Evolutionary conservation across 2,888 invertebrate genomes (phyloP).

Genomic region (Siphlonurus alternatus): DNA sequence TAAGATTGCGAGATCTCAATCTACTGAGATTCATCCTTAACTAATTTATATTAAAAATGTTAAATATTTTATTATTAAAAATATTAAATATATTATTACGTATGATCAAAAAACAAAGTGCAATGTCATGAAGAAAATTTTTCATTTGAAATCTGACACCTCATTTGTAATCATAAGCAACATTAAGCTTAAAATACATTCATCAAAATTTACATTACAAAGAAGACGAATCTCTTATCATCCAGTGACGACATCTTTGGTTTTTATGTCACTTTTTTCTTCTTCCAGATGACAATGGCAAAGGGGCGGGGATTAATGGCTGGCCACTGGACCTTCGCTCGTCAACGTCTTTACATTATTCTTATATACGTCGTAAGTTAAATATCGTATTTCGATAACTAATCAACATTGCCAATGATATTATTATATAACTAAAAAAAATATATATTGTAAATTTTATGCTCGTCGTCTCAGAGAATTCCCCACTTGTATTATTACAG

Average conservation of each 20-base stretch:
- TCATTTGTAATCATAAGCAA: background rate
- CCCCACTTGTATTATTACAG: too few relatives aligned
- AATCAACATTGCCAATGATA: too few relatives aligned
- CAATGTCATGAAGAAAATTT: too few relatives aligned
- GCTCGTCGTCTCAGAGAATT: too few relatives aligned
- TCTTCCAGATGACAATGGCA: background rate
- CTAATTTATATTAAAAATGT: background rate
- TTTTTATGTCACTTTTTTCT: background rate
- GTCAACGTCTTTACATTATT: background rate
- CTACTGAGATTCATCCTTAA: background rate
- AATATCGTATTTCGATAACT: too few relatives aligned
- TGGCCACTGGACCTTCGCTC: background rate
- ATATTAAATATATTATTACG: background rate
- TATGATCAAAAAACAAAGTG: too few relatives aligned
- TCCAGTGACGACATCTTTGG: background rate
- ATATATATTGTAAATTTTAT: too few relatives aligned
- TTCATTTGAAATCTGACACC: background rate
- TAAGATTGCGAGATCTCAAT: too few relatives aligned
- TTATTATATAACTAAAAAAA: too few relatives aligned
- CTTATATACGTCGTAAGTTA: too few relatives aligned
- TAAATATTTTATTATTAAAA: background rate
- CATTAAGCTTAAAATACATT: background rate
- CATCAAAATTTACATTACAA: background rate
- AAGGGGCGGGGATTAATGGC: background rate
- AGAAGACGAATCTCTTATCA: background rate